Conservation (phyloP, 2,113 vertebrate species). For the Rhinichthys klamathensis region DNA sequence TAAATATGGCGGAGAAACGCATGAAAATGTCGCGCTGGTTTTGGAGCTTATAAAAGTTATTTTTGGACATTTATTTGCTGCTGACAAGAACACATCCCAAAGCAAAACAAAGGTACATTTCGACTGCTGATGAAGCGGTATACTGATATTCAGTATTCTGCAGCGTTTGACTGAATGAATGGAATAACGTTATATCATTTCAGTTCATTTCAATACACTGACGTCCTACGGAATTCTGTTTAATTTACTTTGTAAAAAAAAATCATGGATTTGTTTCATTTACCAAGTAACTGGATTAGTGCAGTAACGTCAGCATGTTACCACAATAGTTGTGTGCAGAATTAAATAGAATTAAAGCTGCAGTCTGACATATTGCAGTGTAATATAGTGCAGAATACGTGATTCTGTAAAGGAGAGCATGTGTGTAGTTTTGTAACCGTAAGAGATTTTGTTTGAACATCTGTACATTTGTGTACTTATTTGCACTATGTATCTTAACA, state of each 20-base stretch:
- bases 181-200: background rate
- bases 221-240: background rate
- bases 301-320: background rate
- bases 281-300: background rate
- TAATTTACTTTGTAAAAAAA: background rate
- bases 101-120: background rate
- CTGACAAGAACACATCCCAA: background rate
- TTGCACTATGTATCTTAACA: background rate
- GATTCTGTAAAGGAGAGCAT: background rate
- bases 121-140: too few relatives aligned
- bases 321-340: background rate
- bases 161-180: background rate
- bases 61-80: background rate
- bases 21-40: background rate
- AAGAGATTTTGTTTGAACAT: background rate
- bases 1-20: conserved; percentile 55
- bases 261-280: background rate
- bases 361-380: background rate
- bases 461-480: background rate
- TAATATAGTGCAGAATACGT: background rate
- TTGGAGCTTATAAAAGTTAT: conserved; percentile 33
- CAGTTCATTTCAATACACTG: too few relatives aligned
- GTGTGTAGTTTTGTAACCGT: background rate
- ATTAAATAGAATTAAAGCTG: background rate
- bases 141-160: background rate